Evolutionary conservation across 92 coral and sea anemone species (phyloP), one percentile per base, ranked within the genome.

Genomic region (Diadumene lineata): DNA sequence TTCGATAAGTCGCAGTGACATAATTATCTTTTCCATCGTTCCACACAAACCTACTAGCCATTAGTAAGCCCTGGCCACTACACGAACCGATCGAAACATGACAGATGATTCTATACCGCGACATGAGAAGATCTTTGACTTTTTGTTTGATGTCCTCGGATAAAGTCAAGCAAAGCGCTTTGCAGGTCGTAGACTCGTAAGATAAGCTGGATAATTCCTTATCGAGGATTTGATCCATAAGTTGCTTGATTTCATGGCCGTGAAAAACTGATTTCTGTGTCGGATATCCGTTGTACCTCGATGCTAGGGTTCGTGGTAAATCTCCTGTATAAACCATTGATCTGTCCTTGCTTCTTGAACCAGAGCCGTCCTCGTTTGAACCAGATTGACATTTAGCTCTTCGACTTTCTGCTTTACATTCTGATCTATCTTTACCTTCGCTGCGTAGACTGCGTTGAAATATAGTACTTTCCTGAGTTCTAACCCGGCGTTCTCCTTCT

Each of bases 41-140:
- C 99, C 99, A 96, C 8, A 96, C 80, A 65, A 90, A 96, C 22
- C 97, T 92, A 62, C 99, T 96, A 9, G 97, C 97, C 79, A 91
- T 84, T 31, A 91, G 73, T 50, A 91, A 44, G 7, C 93, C 90
- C 56, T 91, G 97, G 26, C 97, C 88, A 22, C 65, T 69, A 17
- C 68, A 84, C 22, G 92, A 89, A 1, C 97, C 97, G 25, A 91
- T 87, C 16, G 86, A 84, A 0, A 91, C 97, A 67, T 85, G 82
- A 46, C 97, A 91, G n/a, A 91, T 82, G 19, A 91, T 65, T 1
- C 97, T 85, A 74, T 84, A 88, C 57, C 93, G 68, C 44, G 69
- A 64, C 93, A 88, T 91, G 7, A 87, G 90, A 1, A 91, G 85
- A 22, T 73, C 80, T 67, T 88, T 88, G 6, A 91, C 90, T 13